phyloP scores from a whole-genome alignment of 2,888 invertebrate genomes.

The Electrophaes corylata region DNA sequence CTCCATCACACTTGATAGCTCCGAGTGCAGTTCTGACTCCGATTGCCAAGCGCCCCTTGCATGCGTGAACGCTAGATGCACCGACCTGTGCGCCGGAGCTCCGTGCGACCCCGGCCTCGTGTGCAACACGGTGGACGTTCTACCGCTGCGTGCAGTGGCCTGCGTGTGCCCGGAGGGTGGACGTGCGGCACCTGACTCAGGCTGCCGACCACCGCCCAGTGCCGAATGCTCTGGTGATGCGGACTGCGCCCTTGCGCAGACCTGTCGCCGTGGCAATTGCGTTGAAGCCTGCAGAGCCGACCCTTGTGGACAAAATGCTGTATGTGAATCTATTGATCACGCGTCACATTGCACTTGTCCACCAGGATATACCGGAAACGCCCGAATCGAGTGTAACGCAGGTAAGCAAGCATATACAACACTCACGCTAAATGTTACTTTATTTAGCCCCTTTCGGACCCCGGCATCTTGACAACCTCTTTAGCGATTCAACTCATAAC shows the following conservation, averaged over 20 bases:
- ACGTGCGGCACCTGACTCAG: constrained; percentile 88
- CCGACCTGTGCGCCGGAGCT: constrained; percentile 90
- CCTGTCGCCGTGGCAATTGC: constrained; percentile 90
- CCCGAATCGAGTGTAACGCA: constrained; percentile 89
- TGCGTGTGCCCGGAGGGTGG: constrained; percentile 94
- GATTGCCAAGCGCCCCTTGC: constrained; percentile 90
- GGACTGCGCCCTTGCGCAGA: constrained; percentile 90
- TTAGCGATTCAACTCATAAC: no score
- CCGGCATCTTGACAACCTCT: no score
- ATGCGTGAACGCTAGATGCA: constrained; percentile 90
- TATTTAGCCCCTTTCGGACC: no score
- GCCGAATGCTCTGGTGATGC: constrained; percentile 88
- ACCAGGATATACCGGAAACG: constrained; percentile 90
- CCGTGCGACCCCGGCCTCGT: constrained; percentile 91
- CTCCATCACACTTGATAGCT: constrained; percentile 59
- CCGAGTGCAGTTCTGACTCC: constrained; percentile 89
- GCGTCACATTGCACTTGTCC: constrained; percentile 92
- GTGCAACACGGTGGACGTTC: constrained; percentile 90
- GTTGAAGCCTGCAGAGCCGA: constrained; percentile 91
- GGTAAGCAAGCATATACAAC: constrained; percentile 65
- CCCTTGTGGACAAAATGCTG: constrained; percentile 92
- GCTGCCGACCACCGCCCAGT: constrained; percentile 86
- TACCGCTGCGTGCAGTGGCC: constrained; percentile 92
- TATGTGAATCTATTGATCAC: constrained; percentile 90
- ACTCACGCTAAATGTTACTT: no score